Conservation (phyloP, 1,140 invertebrate species). For the Orchesella cincta region DNA sequence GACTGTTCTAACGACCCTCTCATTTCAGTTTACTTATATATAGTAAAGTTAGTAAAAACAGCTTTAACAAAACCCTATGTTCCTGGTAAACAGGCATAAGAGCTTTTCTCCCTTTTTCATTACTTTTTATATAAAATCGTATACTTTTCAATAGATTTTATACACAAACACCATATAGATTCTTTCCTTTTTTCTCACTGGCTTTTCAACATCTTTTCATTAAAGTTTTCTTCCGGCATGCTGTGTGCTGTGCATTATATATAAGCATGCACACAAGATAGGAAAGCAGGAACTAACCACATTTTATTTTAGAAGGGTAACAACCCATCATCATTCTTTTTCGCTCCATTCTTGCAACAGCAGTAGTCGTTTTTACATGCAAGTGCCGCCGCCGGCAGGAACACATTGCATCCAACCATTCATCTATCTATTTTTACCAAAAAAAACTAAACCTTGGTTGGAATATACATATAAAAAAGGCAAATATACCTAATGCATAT, state of each 20-base stretch:
- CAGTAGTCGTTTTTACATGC: background rate
- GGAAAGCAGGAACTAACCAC: background rate
- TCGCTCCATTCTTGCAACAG: background rate
- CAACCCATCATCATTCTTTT: constrained; percentile 23
- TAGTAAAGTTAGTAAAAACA: background rate
- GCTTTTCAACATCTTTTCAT: constrained; percentile 49
- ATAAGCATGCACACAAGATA: background rate
- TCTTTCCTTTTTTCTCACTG: constrained; percentile 29
- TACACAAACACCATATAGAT: background rate
- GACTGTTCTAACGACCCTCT: constrained; percentile 25
- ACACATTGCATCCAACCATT: constrained; percentile 6
- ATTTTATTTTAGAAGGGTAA: constrained; percentile 14
- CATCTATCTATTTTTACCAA: background rate
- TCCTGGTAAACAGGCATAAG: background rate
- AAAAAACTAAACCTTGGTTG: background rate
- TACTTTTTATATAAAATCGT: constrained; percentile 19
- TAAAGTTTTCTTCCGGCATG: constrained; percentile 43
- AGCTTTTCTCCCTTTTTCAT: constrained; percentile 19
- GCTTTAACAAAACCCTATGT: too few relatives aligned
- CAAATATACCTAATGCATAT: constrained; percentile 18
- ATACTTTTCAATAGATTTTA: background rate
- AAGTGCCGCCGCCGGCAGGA: constrained; percentile 3
- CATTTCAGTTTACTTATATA: background rate
- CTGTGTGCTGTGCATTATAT: background rate
- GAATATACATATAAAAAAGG: too few relatives aligned